phyloP scores from a whole-genome alignment of 2,113 vertebrate species.

The Epinephelus fuscoguttatus region DNA sequence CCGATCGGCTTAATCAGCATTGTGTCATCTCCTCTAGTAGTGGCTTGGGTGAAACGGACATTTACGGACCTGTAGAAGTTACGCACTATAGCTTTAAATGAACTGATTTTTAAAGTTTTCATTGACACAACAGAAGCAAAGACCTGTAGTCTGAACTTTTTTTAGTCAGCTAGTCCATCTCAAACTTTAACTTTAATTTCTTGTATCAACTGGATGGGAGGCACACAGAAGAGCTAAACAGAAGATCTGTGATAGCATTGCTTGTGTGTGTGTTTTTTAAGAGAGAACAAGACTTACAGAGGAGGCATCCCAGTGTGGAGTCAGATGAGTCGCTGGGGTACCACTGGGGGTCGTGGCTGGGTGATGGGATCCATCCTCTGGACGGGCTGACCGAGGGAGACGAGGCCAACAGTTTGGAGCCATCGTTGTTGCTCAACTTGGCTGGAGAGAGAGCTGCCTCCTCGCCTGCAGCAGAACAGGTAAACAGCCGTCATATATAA shows the following conservation, averaged over 20 bases:
- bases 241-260: neutral
- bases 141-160: neutral
- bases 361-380: constrained; percentile 96
- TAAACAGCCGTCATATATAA: neutral
- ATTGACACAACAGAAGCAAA: neutral
- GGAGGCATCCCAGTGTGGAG: constrained; percentile 94
- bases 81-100: neutral
- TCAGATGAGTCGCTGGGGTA: constrained; percentile 97
- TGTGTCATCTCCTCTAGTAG: too few species aligned
- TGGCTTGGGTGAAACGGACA: too few species aligned
- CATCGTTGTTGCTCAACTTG: constrained; percentile 92
- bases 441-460: constrained; percentile 93
- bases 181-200: neutral
- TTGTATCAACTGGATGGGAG: neutral
- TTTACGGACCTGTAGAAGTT: too few species aligned
- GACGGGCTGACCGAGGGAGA: constrained; percentile 93
- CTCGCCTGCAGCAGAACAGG: constrained; percentile 85
- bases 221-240: neutral
- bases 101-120: neutral
- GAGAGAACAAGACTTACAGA: constrained; percentile 87
- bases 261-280: neutral
- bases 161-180: neutral
- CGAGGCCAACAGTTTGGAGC: constrained; percentile 92
- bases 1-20: too few species aligned
- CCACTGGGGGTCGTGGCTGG: constrained; percentile 98